Conservation (phyloP, 2,113 vertebrate genomes). For the Cryptomyrus ogoouensis region DNA sequence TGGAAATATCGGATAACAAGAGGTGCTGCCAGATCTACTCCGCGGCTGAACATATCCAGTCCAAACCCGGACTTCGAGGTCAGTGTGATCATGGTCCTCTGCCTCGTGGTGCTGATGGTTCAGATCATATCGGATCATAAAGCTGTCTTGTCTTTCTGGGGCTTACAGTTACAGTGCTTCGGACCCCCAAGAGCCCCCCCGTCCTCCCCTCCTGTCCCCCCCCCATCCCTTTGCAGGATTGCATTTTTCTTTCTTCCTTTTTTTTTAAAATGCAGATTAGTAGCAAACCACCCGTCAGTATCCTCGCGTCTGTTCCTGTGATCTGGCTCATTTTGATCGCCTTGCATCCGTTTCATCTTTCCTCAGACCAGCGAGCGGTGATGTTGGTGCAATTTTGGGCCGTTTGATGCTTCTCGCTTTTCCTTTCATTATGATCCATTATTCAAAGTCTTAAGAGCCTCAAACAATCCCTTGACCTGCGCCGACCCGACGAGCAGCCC, state of each 20-base stretch:
- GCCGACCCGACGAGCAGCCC: not conserved
- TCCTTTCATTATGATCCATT: not conserved
- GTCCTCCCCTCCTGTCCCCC: too few species aligned
- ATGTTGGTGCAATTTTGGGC: not conserved
- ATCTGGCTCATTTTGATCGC: not conserved
- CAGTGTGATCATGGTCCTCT: conserved; percentile 38
- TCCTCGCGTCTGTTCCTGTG: not conserved
- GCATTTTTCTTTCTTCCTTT: not conserved
- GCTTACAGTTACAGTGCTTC: conserved; percentile 12
- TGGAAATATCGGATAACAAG: conserved; percentile 58
- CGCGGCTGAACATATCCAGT: conserved; percentile 34
- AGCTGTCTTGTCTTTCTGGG: conserved; percentile 20
- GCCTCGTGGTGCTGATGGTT: conserved; percentile 23
- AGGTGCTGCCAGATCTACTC: conserved; percentile 53
- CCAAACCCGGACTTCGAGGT: conserved; percentile 32
- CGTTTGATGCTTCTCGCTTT: not conserved
- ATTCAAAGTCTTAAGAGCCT: not conserved
- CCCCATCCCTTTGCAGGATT: not conserved
- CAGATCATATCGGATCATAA: conserved; percentile 47
- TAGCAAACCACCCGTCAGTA: conserved; percentile 21
- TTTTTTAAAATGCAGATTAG: conserved; percentile 57
- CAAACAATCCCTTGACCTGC: not conserved
- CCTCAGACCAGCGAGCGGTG: not conserved
- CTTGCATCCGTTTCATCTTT: not conserved
- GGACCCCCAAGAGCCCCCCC: conserved; percentile 5